Conservation (phyloP, 53 echinoderm and acorn worm genomes). For the Zoroaster sp. region DNA sequence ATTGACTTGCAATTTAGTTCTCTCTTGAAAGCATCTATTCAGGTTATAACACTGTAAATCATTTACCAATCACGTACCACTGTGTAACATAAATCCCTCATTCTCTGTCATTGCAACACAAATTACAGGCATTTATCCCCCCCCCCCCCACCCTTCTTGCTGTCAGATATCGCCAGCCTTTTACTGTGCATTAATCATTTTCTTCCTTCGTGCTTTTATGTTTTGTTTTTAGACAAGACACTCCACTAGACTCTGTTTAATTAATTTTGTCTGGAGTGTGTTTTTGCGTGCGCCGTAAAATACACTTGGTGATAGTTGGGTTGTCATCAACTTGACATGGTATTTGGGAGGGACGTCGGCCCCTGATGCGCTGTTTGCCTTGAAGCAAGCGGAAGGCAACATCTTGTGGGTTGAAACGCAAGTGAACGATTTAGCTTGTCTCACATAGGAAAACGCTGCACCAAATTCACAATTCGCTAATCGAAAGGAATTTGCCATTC, state of each 20-base stretch:
- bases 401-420: no score
- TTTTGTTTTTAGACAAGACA: not conserved
- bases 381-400: no score
- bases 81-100: not conserved
- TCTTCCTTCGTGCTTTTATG: not conserved
- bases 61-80: not conserved
- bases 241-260: not conserved
- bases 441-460: no score
- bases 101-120: not conserved
- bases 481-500: no score
- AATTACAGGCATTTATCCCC: not conserved
- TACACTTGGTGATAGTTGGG: not conserved
- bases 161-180: no score
- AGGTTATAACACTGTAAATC: not conserved
- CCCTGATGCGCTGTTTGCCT: no score
- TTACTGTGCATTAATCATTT: slow-evolving; percentile 23
- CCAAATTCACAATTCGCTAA: no score
- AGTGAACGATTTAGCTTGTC: no score
- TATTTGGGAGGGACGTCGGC: no score
- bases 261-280: not conserved
- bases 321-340: not conserved
- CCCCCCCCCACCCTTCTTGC: no score
- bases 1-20: slow-evolving; percentile 3
- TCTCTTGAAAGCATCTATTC: not conserved
- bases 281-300: not conserved